These are phyloP conservation scores for Macrostomum lignano DNA, from an alignment of 1,140 invertebrate genomes.

Conservation along the genomic window DNA sequence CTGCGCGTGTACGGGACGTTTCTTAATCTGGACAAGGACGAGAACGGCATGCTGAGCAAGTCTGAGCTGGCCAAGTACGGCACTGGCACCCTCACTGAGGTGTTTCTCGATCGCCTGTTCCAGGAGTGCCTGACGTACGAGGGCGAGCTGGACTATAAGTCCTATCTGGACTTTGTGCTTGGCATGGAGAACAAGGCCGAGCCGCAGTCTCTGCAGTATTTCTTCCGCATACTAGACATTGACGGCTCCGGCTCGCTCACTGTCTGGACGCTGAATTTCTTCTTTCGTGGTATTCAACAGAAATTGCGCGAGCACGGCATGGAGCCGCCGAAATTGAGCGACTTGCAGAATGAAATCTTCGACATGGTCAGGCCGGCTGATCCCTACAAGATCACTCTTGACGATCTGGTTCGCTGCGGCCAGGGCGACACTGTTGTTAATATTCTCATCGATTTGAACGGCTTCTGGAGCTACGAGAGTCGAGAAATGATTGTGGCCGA, in stretches of 20 bases:
- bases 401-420: constrained; percentile 50
- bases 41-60: constrained; percentile 75
- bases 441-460: constrained; percentile 74
- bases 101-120: constrained; percentile 69
- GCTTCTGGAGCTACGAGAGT: constrained; percentile 83
- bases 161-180: constrained; percentile 69
- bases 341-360: constrained; percentile 86
- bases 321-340: constrained; percentile 57
- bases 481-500: constrained; percentile 35
- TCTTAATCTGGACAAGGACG: constrained; percentile 64
- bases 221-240: constrained; percentile 69
- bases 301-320: constrained; percentile 53
- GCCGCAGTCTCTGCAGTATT: constrained; percentile 58
- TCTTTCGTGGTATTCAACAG: constrained; percentile 52
- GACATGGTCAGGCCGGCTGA: constrained; percentile 75
- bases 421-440: constrained; percentile 71
- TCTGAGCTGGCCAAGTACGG: constrained; percentile 9
- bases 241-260: constrained; percentile 57
- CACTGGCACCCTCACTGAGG: constrained; percentile 57
- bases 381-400: constrained; percentile 51
- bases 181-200: constrained; percentile 69
- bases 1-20: constrained; percentile 67
- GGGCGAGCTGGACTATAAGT: constrained; percentile 91
- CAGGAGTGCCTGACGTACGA: constrained; percentile 77
- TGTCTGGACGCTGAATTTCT: constrained; percentile 63